A percentile compares a stretch with the other conserved stretches of the same genome.
These are phyloP conservation scores for Chinchilla lanigera DNA, from an alignment of 2,113 vertebrate genomes.

Conservation along the genomic window DNA sequence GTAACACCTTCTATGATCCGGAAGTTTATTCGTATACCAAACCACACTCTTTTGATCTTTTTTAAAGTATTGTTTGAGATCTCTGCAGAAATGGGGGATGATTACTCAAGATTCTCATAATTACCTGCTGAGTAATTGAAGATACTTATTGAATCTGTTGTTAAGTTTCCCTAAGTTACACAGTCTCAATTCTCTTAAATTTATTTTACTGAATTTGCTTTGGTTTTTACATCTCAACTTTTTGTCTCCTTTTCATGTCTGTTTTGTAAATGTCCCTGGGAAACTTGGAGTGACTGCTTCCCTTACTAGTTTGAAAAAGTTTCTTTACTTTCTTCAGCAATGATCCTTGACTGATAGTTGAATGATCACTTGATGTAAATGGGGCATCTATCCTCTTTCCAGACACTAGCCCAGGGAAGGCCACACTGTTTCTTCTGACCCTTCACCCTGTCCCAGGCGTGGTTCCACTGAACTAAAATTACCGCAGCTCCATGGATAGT, in stretches of 20 bases:
- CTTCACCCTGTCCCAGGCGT: neutral
- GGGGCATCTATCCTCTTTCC: neutral
- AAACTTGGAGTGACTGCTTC: neutral
- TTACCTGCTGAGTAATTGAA: neutral
- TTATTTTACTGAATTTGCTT: neutral
- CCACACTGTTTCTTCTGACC: rapidly evolving
- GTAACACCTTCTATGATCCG: neutral
- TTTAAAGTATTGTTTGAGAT: neutral
- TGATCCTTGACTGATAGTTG: neutral
- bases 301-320: neutral
- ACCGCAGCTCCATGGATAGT: neutral
- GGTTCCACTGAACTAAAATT: neutral
- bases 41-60: neutral
- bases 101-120: neutral
- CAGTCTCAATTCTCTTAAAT: neutral
- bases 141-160: neutral
- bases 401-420: rapidly evolving
- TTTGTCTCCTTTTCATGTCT: neutral
- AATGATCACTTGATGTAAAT: rapidly evolving
- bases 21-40: neutral
- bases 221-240: neutral
- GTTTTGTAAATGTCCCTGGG: neutral
- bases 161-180: neutral
- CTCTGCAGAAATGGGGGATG: neutral
- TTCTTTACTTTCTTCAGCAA: neutral